A percentile compares a stretch with the other conserved stretches of the same genome.
Evolutionary conservation across 2,888 invertebrate species (phyloP).

Genomic region (Caenorhabditis uteleia): DNA sequence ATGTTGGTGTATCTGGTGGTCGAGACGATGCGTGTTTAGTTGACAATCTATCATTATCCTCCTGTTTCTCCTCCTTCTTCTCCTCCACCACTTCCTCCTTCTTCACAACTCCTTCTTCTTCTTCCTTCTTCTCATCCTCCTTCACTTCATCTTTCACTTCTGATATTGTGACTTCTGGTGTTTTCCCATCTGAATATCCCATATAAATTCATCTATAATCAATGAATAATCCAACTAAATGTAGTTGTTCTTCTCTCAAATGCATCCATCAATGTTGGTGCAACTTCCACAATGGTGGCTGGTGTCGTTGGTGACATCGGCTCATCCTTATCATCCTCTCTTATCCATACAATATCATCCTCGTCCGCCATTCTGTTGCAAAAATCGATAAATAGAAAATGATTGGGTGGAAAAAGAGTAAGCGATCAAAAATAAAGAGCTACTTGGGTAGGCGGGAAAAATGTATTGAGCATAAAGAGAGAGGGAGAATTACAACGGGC

Average conservation of each 20-base stretch:
- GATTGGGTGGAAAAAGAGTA: too few species aligned
- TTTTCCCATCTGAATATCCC: too few species aligned
- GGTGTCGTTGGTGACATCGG: conserved; percentile 28
- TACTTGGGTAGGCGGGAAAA: too few species aligned
- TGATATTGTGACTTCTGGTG: conserved; percentile 19
- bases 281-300: conserved; percentile 27
- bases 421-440: too few species aligned
- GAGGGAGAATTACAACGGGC: too few species aligned
- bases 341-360: conserved; percentile 34
- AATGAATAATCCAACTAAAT: too few species aligned
- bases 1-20: neutral
- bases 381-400: too few species aligned
- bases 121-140: neutral
- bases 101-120: neutral
- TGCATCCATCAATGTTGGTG: conserved; percentile 11
- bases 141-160: neutral
- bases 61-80: neutral
- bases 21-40: neutral
- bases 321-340: conserved; percentile 12
- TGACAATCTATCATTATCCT: neutral
- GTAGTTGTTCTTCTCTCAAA: conserved; percentile 13
- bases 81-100: neutral
- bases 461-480: too few species aligned
- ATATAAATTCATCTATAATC: neutral
- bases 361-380: conserved; percentile 39